Conservation (phyloP, 2,113 vertebrate species). For the Alosa alosa region DNA sequence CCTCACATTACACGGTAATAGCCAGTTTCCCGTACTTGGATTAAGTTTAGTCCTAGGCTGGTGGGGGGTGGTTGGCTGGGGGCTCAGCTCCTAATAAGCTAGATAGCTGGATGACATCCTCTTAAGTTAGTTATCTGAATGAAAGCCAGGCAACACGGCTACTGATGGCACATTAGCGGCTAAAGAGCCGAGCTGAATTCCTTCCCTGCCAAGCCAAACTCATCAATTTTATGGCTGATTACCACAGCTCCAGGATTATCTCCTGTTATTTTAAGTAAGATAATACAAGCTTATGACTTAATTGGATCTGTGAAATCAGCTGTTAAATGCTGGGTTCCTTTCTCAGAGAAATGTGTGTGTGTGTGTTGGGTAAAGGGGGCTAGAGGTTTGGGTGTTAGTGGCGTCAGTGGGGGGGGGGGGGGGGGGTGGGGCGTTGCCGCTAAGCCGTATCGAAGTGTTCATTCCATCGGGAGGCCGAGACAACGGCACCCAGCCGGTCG, state of each 20-base stretch:
- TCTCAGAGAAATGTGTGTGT: constrained; percentile 45
- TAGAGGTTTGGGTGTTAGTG: constrained; percentile 20
- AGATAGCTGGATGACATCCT: background rate
- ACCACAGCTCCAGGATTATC: constrained; percentile 58
- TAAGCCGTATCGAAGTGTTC: background rate
- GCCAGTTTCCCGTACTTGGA: too few relatives aligned
- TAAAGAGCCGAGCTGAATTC: constrained; percentile 38
- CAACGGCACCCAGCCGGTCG: too few relatives aligned
- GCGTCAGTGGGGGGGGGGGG: background rate
- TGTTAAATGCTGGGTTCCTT: constrained; percentile 51
- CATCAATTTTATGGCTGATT: constrained; percentile 58
- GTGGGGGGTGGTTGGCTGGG: too few relatives aligned
- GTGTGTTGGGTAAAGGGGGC: background rate
- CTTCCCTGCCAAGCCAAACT: constrained; percentile 36
- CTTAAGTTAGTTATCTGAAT: background rate
- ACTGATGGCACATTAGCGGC: too few relatives aligned
- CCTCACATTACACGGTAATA: too few relatives aligned
- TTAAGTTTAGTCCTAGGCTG: too few relatives aligned
- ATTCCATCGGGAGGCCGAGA: background rate
- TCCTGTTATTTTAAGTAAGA: constrained; percentile 68
- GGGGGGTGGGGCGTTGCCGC: background rate
- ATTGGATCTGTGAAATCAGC: constrained; percentile 67
- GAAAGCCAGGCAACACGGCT: background rate
- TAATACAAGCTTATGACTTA: constrained; percentile 63
- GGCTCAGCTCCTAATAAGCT: background rate